Evolutionary conservation across 2,797 vertebrate species (phyloP).

Genomic region (Megalops cyprinoides): DNA sequence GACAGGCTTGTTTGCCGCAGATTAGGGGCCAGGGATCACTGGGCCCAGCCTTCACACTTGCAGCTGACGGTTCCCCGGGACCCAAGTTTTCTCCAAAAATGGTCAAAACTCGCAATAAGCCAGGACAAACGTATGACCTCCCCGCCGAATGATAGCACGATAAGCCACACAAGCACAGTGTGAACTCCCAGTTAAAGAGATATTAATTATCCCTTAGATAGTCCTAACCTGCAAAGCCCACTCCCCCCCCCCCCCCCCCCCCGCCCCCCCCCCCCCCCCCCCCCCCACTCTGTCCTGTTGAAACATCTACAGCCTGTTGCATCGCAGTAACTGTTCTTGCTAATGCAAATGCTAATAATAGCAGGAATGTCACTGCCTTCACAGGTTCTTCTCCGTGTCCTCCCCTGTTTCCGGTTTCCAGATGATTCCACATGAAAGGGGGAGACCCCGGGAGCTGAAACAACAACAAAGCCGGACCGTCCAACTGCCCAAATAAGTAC

Average conservation of each 20-base stretch:
- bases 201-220: conserved; percentile 40
- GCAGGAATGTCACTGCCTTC: conserved; percentile 25
- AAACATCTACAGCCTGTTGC: conserved; percentile 33
- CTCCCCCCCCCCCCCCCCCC: conserved; percentile 14
- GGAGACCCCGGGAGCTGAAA: conserved; percentile 36
- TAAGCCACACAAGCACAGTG: not conserved
- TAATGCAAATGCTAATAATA: conserved; percentile 46
- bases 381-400: conserved; percentile 26
- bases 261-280: conserved; percentile 14
- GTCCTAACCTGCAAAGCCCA: too few species aligned
- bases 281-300: not conserved
- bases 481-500: conserved; percentile 80
- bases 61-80: conserved; percentile 15
- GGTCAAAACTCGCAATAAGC: conserved; percentile 38
- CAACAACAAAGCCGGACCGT: conserved; percentile 59
- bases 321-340: conserved; percentile 18
- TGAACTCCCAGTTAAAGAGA: conserved; percentile 37
- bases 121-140: conserved; percentile 24
- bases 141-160: not conserved
- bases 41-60: conserved; percentile 15
- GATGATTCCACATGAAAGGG: conserved; percentile 17
- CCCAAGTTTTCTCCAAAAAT: conserved; percentile 50
- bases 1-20: conserved; percentile 61
- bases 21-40: conserved; percentile 59
- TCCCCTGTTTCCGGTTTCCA: conserved; percentile 12